Evolutionary conservation across 2,797 vertebrate species (phyloP).

Genomic region (Bradypodion ventrale): DNA sequence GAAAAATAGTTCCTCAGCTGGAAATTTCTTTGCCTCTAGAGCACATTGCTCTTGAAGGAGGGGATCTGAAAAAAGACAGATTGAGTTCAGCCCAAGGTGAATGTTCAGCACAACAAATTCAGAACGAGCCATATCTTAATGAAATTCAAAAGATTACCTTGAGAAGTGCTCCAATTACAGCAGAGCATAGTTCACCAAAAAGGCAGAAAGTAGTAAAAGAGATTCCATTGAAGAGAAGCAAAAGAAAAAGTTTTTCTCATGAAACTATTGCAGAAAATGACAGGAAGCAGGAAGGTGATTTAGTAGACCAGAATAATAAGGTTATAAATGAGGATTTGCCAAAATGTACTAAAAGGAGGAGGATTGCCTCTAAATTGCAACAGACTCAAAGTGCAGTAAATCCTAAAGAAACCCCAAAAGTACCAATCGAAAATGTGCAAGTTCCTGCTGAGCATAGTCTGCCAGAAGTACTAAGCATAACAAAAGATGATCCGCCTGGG

Average conservation of each 20-base stretch:
- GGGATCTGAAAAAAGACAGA: no score
- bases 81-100: neutral
- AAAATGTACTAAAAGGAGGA: neutral
- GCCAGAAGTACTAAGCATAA: neutral
- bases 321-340: neutral
- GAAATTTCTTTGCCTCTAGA: no score
- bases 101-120: neutral
- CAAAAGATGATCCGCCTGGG: conserved; percentile 21
- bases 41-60: no score
- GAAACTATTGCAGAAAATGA: conserved; percentile 8
- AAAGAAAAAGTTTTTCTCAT: conserved; percentile 28
- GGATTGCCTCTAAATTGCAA: neutral
- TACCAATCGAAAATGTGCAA: neutral
- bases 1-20: neutral
- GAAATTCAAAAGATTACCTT: neutral
- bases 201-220: conserved; percentile 7
- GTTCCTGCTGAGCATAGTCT: neutral
- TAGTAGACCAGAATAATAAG: neutral
- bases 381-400: neutral
- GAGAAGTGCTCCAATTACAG: neutral
- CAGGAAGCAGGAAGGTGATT: neutral
- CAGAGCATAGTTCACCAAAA: neutral
- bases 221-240: conserved; percentile 47
- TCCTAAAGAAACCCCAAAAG: neutral
- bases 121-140: neutral